phyloP scores from a whole-genome alignment of 2,113 vertebrate genomes.

The Myotis lucifugus region DNA sequence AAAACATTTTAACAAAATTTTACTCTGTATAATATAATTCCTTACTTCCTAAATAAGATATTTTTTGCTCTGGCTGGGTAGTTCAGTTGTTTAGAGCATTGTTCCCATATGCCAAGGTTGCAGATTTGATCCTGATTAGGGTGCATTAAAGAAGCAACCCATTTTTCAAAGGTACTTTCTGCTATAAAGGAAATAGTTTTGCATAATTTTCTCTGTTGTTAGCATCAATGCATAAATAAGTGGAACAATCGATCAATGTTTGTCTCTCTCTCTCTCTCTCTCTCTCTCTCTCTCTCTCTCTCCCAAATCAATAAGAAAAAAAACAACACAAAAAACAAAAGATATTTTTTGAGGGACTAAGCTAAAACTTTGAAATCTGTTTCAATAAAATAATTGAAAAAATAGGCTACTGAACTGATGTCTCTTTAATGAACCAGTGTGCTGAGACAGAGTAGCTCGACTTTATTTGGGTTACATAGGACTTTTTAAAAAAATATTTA shows the following conservation, averaged over 20 bases:
- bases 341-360: neutral
- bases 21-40: neutral
- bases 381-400: neutral
- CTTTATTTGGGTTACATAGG: neutral
- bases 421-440: slow-evolving; percentile 1
- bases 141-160: too few relatives aligned
- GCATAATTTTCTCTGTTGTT: slow-evolving; percentile 1
- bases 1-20: neutral
- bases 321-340: too few relatives aligned
- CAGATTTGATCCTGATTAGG: too few relatives aligned
- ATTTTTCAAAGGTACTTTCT: slow-evolving; percentile 30
- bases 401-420: neutral
- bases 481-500: too few relatives aligned
- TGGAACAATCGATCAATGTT: too few relatives aligned
- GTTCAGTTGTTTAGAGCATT: too few relatives aligned
- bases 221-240: neutral
- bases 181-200: neutral
- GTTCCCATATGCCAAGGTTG: too few relatives aligned
- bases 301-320: too few relatives aligned
- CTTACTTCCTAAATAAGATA: neutral
- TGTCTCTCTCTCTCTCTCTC: too few relatives aligned
- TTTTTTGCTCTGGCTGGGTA: neutral
- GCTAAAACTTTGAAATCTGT: slow-evolving; percentile 12
- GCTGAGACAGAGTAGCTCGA: neutral
- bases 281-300: too few relatives aligned